Percentiles rank a stretch among this genome's conserved stretches.
phyloP scores from a whole-genome alignment of 2,797 vertebrate species.

The Gallinago stenura region DNA sequence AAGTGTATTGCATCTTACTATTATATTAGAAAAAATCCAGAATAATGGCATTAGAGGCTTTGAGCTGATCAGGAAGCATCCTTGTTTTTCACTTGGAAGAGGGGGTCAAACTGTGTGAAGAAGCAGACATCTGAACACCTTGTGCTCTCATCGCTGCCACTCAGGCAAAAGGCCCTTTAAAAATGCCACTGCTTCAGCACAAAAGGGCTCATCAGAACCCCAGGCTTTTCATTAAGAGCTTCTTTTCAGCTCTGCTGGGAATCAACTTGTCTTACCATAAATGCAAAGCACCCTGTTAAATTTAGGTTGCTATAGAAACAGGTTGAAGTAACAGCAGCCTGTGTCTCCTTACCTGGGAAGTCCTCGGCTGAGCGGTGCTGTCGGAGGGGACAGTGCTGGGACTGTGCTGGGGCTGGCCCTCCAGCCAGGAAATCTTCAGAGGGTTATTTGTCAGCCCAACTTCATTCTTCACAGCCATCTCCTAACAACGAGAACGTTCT shows the following conservation, averaged over 20 bases:
- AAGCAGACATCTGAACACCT: not conserved
- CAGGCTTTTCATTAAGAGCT: not conserved
- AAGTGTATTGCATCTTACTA: not conserved
- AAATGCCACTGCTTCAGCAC: not conserved
- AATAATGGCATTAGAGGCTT: not conserved
- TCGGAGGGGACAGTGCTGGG: not conserved
- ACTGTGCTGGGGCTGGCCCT: conserved; percentile 81
- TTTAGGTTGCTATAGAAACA: not conserved
- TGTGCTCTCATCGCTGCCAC: not conserved
- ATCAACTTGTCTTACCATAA: not conserved
- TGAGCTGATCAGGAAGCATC: not conserved
- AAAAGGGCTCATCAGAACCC: not conserved
- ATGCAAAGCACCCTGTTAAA: not conserved
- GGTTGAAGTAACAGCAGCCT: not conserved
- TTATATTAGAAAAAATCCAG: not conserved
- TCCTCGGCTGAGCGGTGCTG: conserved; percentile 48
- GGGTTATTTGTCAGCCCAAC: conserved; percentile 88
- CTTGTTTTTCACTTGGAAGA: not conserved
- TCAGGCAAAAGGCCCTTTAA: not conserved
- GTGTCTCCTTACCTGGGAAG: conserved; percentile 82
- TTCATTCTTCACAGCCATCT: conserved; percentile 92
- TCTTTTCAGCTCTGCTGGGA: not conserved
- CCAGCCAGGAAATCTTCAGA: conserved; percentile 93
- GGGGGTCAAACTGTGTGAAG: not conserved
- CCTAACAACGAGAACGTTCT: conserved; percentile 79